A percentile compares a stretch with the other conserved stretches of the same genome.
Conservation (phyloP, 2,888 invertebrate genomes). For the Tholera decimalis region DNA sequence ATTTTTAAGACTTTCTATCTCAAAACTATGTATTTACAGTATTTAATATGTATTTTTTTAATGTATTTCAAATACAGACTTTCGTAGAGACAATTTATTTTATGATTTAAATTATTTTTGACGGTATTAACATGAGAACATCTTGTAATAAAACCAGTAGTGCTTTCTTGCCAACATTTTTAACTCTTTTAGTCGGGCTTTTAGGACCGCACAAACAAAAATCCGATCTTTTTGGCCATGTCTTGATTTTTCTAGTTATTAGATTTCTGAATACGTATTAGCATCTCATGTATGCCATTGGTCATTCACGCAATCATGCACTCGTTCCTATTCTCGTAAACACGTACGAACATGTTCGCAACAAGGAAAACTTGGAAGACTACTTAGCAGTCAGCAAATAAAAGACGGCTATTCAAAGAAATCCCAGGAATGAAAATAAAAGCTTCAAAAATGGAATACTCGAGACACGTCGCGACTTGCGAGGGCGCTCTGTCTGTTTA, state of each 20-base stretch:
- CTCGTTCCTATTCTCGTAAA: slow-evolving; percentile 20
- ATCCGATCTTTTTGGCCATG: background rate
- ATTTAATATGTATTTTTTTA: too few species aligned
- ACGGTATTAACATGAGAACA: too few species aligned
- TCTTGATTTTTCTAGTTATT: background rate
- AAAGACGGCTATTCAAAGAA: slow-evolving; percentile 54
- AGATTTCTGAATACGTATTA: slow-evolving; percentile 8
- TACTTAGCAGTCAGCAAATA: slow-evolving; percentile 40
- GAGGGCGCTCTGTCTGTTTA: slow-evolving; percentile 23
- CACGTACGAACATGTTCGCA: slow-evolving; percentile 46
- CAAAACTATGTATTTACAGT: too few species aligned
- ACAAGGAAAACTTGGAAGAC: slow-evolving; percentile 53
- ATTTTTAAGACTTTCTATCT: too few species aligned
- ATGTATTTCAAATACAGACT: too few species aligned
- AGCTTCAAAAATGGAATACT: slow-evolving; percentile 49
- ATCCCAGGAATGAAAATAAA: slow-evolving; percentile 56
- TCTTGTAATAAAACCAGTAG: too few species aligned
- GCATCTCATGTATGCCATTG: slow-evolving; percentile 24
- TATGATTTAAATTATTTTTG: too few species aligned
- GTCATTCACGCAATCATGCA: slow-evolving; percentile 14
- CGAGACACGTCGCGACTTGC: slow-evolving; percentile 57
- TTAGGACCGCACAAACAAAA: background rate
- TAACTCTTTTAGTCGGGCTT: background rate
- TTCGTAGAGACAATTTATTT: too few species aligned
- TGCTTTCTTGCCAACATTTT: too few species aligned